phyloP scores from a whole-genome alignment of 2,113 vertebrate genomes.

The Grus americana region DNA sequence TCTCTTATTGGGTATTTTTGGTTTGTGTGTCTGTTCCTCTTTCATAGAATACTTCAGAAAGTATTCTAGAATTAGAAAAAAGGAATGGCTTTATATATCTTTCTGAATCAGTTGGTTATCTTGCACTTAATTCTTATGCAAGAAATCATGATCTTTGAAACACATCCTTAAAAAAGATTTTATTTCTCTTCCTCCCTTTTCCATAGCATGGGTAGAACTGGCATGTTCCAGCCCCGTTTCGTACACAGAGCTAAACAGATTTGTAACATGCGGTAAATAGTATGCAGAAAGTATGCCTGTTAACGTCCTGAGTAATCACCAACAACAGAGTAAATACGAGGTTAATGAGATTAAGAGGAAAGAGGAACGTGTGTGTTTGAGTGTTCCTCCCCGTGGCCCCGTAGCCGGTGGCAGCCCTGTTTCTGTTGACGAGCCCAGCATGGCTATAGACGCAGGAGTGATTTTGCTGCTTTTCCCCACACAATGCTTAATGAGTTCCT shows the following conservation, averaged over 20 bases:
- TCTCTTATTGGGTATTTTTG: not conserved
- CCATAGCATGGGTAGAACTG: not conserved
- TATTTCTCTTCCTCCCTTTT: not conserved
- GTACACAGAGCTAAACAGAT: not conserved
- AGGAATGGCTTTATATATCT: not conserved
- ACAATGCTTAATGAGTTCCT: constrained; percentile 28
- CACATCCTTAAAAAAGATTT: not conserved
- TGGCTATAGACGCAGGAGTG: not conserved
- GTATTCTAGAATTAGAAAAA: not conserved
- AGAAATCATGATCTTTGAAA: not conserved
- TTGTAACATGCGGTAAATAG: not conserved
- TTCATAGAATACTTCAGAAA: not conserved
- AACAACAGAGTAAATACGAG: constrained; percentile 8
- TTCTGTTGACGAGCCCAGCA: constrained; percentile 9
- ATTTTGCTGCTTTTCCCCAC: constrained; percentile 14
- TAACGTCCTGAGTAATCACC: constrained; percentile 25
- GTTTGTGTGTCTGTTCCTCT: not conserved
- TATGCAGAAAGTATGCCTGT: not conserved
- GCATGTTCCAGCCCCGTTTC: not conserved
- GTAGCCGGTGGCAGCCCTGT: not conserved
- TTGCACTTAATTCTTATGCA: not conserved
- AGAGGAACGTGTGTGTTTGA: not conserved
- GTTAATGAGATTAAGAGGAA: constrained; percentile 36
- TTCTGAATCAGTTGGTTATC: not conserved
- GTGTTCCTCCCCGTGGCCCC: not conserved